Base-by-base conservation (phyloP, 2,113 vertebrate species). In the Otocyon megalotis region DNA sequence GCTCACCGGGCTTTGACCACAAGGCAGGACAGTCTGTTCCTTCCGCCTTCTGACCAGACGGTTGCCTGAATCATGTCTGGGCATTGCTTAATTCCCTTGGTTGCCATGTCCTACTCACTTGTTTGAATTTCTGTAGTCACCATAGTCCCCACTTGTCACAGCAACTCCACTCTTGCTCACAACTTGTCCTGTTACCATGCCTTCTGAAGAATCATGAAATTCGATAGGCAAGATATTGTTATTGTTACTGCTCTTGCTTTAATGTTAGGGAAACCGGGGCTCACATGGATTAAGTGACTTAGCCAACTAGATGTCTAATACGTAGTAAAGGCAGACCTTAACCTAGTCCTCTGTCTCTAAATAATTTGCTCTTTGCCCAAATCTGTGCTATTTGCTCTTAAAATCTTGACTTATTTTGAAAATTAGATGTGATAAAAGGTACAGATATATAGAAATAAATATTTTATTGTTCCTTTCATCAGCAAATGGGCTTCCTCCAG, bases 381-480 rank as follows among this genome's bases (percentile, higher is more conserved):
- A 90, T 79, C 54, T 2, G 50, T 53, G 24, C 37, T 67, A 12
- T 72, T 76, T 50, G 26, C 28, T 96, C 58, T 92, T 48, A 83
- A 92, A 93, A 82, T 76, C n/a, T 93, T 69, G 79, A 58, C n/a
- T 85, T 17, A 16, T 54, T 96, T 88, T 87, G 80, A 93, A 88
- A 83, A 80, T 35, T 60, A 65, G 13, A 60, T 65, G 19, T 20
- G 16, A 80, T 69, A 24, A 74, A 88, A 94, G 48, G 26, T 87
- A 26, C 72, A 74, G 90, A 69, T 74, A 54, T 24, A 82, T 11
- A 86, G 82, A 58, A 87, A 65, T n/a, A 22, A 67, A 63, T 60
- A 0, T 67, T 81, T 63, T 88, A 60, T 60, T 79, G 1, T 54
- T 53, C 60, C 63, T 76, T 13, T 56, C 37, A 48, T 56, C 88